These are phyloP conservation scores for Xiphophorus hellerii DNA, from an alignment of 2,113 vertebrate genomes.

Conservation along the genomic window DNA sequence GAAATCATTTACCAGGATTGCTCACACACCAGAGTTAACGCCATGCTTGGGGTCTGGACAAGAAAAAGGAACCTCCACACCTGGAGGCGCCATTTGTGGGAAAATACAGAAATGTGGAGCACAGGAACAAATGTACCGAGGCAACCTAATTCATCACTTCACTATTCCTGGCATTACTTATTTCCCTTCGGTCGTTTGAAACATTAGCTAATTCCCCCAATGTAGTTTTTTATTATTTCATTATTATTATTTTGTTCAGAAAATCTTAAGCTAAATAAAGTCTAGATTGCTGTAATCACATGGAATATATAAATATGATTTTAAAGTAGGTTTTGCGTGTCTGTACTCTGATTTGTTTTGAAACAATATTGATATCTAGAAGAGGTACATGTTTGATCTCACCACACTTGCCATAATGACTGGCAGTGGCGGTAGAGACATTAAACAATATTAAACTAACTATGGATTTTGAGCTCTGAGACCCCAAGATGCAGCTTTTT, in stretches of 20 bases:
- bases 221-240: not conserved
- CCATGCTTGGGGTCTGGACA: not conserved
- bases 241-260: not conserved
- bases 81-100: not conserved
- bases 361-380: too few relatives aligned
- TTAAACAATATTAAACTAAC: not conserved
- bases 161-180: conserved; percentile 8
- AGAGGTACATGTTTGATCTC: not conserved
- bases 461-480: not conserved
- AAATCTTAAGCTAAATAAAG: conserved; percentile 12
- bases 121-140: conserved; percentile 11
- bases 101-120: not conserved
- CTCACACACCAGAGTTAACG: not conserved
- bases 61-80: conserved; percentile 2
- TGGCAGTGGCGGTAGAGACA: not conserved
- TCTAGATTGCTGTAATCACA: not conserved
- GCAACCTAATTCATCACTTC: conserved; percentile 17
- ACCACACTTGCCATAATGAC: not conserved
- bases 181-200: not conserved
- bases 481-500: not conserved
- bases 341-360: not conserved
- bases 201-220: not conserved
- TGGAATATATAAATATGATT: not conserved
- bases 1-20: not conserved
- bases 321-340: not conserved